These are phyloP conservation scores for Anastrepha ludens DNA, from an alignment of 1,140 invertebrate species.

Conservation along the genomic window DNA sequence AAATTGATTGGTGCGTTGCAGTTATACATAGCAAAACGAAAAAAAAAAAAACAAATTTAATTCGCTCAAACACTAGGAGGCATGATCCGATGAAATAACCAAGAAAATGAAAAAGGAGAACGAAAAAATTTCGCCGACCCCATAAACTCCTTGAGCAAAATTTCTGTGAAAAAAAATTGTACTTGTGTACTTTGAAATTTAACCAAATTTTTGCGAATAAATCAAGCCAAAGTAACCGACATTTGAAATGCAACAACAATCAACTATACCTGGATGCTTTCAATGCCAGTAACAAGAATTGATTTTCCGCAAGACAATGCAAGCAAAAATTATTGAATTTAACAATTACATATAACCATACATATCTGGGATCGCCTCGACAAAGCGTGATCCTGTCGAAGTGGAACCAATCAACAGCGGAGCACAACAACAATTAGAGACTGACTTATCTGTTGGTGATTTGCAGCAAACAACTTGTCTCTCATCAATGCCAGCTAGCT, in stretches of 20 bases:
- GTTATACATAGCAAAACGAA: neutral
- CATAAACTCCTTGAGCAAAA: conserved; percentile 15
- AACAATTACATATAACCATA: neutral
- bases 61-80: neutral
- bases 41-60: neutral
- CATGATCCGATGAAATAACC: neutral
- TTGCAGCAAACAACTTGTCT: neutral
- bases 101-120: neutral
- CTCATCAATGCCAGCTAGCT: neutral
- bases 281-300: conserved; percentile 11
- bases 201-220: neutral
- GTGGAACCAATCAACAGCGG: neutral
- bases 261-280: neutral
- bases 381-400: neutral
- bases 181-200: neutral
- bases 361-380: neutral
- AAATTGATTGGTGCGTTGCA: conserved; percentile 3
- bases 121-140: neutral
- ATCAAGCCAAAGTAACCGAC: neutral
- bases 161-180: conserved; percentile 22
- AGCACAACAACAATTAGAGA: neutral
- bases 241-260: conserved; percentile 14
- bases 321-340: conserved; percentile 23
- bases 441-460: neutral
- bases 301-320: conserved; percentile 12